Evolutionary conservation across 2,888 invertebrate genomes (phyloP), one percentile per base, ranked within the genome.

Genomic region (Octonoba sinensis): DNA sequence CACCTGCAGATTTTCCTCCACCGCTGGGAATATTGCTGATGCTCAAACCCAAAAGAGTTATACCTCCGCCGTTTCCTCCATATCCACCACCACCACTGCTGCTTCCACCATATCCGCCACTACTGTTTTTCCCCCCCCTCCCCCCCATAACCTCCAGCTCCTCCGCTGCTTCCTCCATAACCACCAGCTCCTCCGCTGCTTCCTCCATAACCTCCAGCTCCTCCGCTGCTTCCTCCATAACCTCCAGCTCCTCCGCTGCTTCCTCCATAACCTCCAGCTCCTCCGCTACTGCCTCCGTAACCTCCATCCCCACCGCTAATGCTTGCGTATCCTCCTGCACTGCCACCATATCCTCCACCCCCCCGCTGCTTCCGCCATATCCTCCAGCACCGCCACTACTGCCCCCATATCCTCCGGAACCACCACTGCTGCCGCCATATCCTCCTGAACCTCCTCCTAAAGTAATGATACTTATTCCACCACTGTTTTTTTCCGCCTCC

Each of bases 11-110:
- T 59, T n/a, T 64, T 65, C 64, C 70, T 16, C 74, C 81, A 3
- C 82, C 82, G 11, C 36, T 11, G n/a, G 71, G 76, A 46, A 81
- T 54, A 24, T 73, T 81, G 51, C 79, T 81, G 57, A 81, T 81
- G n/a, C 79, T 81, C 24, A 81, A 62, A 2, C 79, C 79, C 62
- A 81, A 69, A 57, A 81, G 79, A 36, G 79, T 81, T 15, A 81
- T 73, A 18, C 74, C 70, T 11, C 75, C 81, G 13, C 56, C 59
- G 59, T 60, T 67, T 47, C 74, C 72, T 44, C 78, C 78, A 59
- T 78, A 72, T 57, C 78, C 78, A 47, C 78, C 78, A 8, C 36
- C 65, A 8, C 79, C 82, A 22, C 82, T 75, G 11, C 67, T 49
- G 59, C 67, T 73, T 56, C 82, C 82, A 16, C 82, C 75, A 22